Evolutionary conservation across 1,140 invertebrate species (phyloP), one percentile per base, ranked within the genome.

Genomic region (Lethrus apterus): DNA sequence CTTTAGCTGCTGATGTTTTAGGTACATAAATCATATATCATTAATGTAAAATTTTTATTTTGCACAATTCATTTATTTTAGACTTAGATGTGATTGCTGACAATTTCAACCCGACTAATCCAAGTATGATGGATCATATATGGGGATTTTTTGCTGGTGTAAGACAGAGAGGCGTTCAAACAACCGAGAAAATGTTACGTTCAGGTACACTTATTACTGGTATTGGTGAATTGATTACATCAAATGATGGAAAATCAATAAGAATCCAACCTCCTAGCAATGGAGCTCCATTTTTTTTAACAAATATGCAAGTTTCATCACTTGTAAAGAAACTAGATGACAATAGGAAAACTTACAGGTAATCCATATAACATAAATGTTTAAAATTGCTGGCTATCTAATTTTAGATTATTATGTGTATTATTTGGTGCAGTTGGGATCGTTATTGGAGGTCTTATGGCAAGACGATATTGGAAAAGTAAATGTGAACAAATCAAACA

Each of bases 141-240:
- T 86, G 84, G 75, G 82, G 83, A 8, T 86, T 85, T 66, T 82
- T 86, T 58, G 79, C 77, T 40, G 84, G 83, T 58, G 70, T 85
- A 5, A 69, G 81, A 3, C 83, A 86, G 62, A 71, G 80, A 52
- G 86, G 86, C 0, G 63, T 88, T 13, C 84, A 88, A 63, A 81
- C 80, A 0, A 87, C 84, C 11, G 86, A 89, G 65, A 80, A 85
- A 68, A 81, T 89, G 72, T 66, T 89, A 2, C 70, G 81, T 4
- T 80, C 82, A 61, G 84, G 83, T 24, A 78, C 81, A 30, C 73
- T 84, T 38, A 75, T 89, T 2, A 87, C 84, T 3, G 84, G 81
- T 19, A 78, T 86, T 42, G 85, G 85, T 15, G 83, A 87, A 69
- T 60, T 88, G 35, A 65, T 72, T 13, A 56, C 58, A 18, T 68